phyloP scores from a whole-genome alignment of 2,113 vertebrate genomes.

The Poeciliopsis turrubarensis region DNA sequence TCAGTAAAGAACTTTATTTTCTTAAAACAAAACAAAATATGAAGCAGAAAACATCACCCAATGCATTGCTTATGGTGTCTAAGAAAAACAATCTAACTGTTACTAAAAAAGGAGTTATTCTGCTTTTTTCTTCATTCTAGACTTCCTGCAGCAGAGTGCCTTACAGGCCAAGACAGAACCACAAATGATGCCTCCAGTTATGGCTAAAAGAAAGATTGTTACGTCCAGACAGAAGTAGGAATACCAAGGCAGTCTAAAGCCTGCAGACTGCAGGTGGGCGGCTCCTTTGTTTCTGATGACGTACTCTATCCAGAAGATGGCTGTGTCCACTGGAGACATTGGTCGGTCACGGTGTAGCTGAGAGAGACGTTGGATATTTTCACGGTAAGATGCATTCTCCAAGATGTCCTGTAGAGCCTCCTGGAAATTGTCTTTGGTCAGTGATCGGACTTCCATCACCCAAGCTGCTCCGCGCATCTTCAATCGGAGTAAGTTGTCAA shows the following conservation, averaged over 20 bases:
- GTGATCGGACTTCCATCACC: conserved; percentile 51
- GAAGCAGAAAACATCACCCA: too few relatives aligned
- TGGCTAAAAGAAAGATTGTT: conserved; percentile 27
- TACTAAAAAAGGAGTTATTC: too few relatives aligned
- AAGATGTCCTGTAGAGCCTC: conserved; percentile 72
- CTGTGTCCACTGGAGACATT: conserved; percentile 68
- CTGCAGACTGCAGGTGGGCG: conserved; percentile 62
- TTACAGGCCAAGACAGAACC: conserved; percentile 34
- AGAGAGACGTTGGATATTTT: conserved; percentile 73
- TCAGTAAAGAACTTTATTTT: too few relatives aligned
- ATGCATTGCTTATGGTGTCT: too few relatives aligned
- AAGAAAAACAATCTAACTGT: too few relatives aligned
- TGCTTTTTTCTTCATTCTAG: conserved; percentile 41
- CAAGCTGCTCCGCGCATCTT: conserved; percentile 70
- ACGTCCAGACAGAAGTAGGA: conserved; percentile 76
- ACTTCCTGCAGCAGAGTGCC: conserved; percentile 49
- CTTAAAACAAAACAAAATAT: too few relatives aligned
- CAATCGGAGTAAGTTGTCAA: conserved; percentile 75
- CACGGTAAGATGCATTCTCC: conserved; percentile 67
- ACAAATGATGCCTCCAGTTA: conserved; percentile 38
- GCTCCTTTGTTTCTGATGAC: conserved; percentile 79
- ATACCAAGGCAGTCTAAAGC: conserved; percentile 75
- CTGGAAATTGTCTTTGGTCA: conserved; percentile 67
- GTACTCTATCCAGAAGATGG: conserved; percentile 83
- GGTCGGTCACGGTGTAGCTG: conserved; percentile 70